Base-by-base conservation (phyloP, 2,888 invertebrate genomes). In the Lasius fuliginosus region DNA sequence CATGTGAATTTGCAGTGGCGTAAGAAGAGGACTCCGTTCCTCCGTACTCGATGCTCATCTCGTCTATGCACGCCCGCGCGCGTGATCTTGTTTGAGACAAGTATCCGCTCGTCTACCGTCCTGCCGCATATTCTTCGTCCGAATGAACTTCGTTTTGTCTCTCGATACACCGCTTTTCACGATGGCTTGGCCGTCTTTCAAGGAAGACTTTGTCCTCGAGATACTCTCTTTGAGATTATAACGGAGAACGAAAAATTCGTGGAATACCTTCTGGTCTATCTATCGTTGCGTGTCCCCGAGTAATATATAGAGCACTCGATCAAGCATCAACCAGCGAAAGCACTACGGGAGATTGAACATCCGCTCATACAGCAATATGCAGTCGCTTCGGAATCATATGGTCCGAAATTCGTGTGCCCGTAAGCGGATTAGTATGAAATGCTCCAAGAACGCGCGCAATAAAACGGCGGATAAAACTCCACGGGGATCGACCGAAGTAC, bases 131-230 rank as follows among this genome's bases (percentile, higher is more conserved):
- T 60, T 27, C 12, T 18, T 73, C 79, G 5, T 42, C 23, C 71
- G 71, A 81, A 81, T 81, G 18, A 73, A 81, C 79, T 81, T 79
- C 60, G 60, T 81, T 81, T 71, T 73, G 79, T 73, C 79, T 73
- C 71, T 40, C 60, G 73, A 81, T 73, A 49, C 58, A 71, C 36
- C 46, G 60, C 36, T n/a, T 49, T 79, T 73, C 60, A 73, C 71
- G 46, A 46, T 81, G 36, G 73, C 60, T 71, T 49, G 73, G 46
- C 12, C 73, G 30, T 9, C 60, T 42, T 46, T 79, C 60, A 36
- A 27, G 46, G 62, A 62, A 73, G 46, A 71, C 60, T 12, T 27
- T 36, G 18, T 49, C 6, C 18, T 46, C 60, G 60, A 46, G 79
- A 73, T 73, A 60, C 46, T 4, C 73, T 49, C 60, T 81, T 81